Conservation (phyloP, 2,797 vertebrate species). For the Bovichtus variegatus region DNA sequence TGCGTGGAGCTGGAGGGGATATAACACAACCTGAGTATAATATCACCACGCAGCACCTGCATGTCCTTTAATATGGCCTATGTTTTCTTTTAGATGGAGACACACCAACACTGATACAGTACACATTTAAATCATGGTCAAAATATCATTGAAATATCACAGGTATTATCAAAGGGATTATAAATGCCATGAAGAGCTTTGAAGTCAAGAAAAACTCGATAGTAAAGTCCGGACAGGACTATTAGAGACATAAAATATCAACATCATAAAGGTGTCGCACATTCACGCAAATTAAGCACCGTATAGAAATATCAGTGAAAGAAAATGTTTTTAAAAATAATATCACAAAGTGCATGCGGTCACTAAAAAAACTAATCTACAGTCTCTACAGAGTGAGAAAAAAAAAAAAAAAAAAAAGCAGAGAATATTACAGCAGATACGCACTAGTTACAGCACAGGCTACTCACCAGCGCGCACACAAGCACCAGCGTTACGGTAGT, state of each 20-base stretch:
- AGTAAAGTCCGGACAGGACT: conserved; percentile 8
- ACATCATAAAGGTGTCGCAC: not conserved
- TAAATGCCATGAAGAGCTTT: not conserved
- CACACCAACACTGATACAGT: not conserved
- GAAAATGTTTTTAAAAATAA: not conserved
- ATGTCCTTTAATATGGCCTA: conserved; percentile 1
- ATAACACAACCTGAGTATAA: not conserved
- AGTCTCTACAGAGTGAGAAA: not conserved
- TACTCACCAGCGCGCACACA: conserved; percentile 82
- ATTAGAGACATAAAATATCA: not conserved
- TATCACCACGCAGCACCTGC: conserved; percentile 20
- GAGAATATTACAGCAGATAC: not conserved
- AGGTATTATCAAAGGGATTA: not conserved
- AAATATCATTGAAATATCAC: not conserved
- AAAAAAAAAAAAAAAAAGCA: not conserved
- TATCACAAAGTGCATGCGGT: conserved; percentile 12
- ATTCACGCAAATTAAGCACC: not conserved
- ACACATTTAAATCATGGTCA: not conserved
- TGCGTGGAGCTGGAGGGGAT: not conserved
- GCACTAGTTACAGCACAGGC: not conserved
- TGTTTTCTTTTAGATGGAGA: not conserved
- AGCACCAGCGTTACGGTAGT: conserved; percentile 71
- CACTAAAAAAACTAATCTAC: not conserved
- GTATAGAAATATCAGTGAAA: not conserved
- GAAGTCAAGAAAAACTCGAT: not conserved